Evolutionary conservation across 2,797 vertebrate genomes (phyloP).

Genomic region (Agapornis canus): DNA sequence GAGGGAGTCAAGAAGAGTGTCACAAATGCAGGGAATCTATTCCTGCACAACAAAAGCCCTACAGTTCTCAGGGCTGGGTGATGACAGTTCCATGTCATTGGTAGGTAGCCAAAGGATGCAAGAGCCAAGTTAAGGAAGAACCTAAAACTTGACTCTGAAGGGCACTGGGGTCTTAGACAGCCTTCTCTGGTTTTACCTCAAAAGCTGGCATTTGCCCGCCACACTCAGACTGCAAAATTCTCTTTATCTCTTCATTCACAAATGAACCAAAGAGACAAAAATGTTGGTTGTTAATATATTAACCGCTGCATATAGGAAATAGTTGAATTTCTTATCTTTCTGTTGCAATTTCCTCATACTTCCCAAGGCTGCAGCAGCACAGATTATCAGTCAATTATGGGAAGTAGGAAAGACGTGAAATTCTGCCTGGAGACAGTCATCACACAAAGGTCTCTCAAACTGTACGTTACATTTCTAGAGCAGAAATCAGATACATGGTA

Average conservation of each 20-base stretch:
- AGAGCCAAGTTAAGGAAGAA: background rate
- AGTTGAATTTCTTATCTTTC: background rate
- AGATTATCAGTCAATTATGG: background rate
- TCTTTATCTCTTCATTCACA: background rate
- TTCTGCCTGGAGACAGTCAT: background rate
- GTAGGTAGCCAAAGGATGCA: background rate
- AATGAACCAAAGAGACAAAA: background rate
- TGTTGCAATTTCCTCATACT: background rate
- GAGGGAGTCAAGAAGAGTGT: background rate
- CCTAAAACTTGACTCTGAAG: background rate
- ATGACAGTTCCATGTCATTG: background rate
- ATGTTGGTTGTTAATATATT: background rate
- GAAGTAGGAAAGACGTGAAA: slow-evolving; percentile 1
- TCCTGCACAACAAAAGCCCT: background rate
- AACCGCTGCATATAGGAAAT: background rate
- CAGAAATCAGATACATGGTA: background rate
- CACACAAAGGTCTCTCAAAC: background rate
- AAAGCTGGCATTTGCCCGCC: background rate
- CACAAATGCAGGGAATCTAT: background rate
- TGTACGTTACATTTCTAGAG: background rate
- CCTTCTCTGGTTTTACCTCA: background rate
- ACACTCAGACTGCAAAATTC: background rate
- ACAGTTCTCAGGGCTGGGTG: background rate
- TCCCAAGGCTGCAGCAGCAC: background rate
- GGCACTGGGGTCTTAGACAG: rapidly evolving